Conservation (phyloP, 2,797 vertebrate species). For the Acomys russatus region DNA sequence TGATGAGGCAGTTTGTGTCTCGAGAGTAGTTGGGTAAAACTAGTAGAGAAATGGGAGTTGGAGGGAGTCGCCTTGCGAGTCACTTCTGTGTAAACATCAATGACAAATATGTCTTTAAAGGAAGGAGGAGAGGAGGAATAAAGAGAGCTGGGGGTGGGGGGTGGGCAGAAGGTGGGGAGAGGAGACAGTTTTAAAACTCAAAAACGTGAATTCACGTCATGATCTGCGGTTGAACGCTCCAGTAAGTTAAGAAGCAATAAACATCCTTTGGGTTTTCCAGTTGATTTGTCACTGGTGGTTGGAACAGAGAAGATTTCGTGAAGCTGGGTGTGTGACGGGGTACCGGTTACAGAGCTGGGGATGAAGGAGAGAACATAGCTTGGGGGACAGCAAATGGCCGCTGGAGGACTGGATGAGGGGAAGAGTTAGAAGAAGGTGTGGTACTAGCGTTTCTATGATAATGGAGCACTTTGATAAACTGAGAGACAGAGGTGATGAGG, state of each 20-base stretch:
- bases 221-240: not conserved
- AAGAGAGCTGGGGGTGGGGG: not conserved
- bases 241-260: not conserved
- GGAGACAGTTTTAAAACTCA: slow-evolving; percentile 40
- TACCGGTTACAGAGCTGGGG: not conserved
- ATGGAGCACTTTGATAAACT: not conserved
- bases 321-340: not conserved
- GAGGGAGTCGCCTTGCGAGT: not conserved
- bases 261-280: not conserved
- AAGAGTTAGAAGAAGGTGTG: not conserved
- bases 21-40: not conserved
- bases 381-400: not conserved
- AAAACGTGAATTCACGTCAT: not conserved
- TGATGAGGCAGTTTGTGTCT: not conserved
- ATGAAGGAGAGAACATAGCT: not conserved
- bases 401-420: not conserved
- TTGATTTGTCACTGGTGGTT: not conserved
- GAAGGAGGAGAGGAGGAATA: not conserved
- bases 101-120: not conserved
- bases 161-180: not conserved
- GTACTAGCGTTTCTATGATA: too few relatives aligned
- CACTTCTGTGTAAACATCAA: slow-evolving; percentile 19
- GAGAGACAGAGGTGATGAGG: not conserved
- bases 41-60: not conserved
- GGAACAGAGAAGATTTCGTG: not conserved